These are phyloP conservation scores for Lampropteryx suffumata DNA, from an alignment of 2,888 invertebrate species.

Conservation along the genomic window DNA sequence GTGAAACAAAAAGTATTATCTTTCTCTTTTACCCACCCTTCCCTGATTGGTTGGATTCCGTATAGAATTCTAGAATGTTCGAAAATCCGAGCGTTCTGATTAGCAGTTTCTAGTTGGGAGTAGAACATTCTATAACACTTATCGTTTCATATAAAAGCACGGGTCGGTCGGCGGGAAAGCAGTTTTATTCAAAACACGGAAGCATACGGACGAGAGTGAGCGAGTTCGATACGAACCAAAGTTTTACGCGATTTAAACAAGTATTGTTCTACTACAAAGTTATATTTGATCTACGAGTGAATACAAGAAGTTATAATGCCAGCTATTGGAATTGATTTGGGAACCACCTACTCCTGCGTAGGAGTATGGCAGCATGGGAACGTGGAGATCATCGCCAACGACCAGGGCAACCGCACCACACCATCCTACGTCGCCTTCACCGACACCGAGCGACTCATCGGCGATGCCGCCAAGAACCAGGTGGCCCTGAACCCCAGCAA, in stretches of 20 bases:
- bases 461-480: slow-evolving; percentile 88
- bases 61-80: slow-evolving; percentile 6
- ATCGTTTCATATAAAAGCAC: slow-evolving; percentile 13
- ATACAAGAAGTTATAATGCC: slow-evolving; percentile 58
- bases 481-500: slow-evolving; percentile 88
- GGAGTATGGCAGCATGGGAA: slow-evolving; percentile 84
- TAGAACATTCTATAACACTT: slow-evolving; percentile 13
- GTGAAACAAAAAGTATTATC: background rate
- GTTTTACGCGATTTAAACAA: slow-evolving; percentile 5
- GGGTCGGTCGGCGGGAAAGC: slow-evolving; percentile 8
- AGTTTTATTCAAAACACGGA: slow-evolving; percentile 19
- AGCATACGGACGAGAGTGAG: background rate
- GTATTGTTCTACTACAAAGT: background rate
- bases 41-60: slow-evolving; percentile 5
- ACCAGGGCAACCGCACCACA: slow-evolving; percentile 87
- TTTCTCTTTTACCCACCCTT: slow-evolving; percentile 10
- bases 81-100: slow-evolving; percentile 8
- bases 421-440: slow-evolving; percentile 90
- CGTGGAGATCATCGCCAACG: slow-evolving; percentile 88
- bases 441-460: slow-evolving; percentile 86
- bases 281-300: slow-evolving; percentile 9
- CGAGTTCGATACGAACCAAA: slow-evolving; percentile 9
- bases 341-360: slow-evolving; percentile 81
- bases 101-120: slow-evolving; percentile 10
- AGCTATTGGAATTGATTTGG: slow-evolving; percentile 82